Percentiles rank a stretch among this genome's conserved stretches.
These are phyloP conservation scores for Brachionus paranguensis DNA, from an alignment of 1,140 invertebrate species.

Conservation along the genomic window DNA sequence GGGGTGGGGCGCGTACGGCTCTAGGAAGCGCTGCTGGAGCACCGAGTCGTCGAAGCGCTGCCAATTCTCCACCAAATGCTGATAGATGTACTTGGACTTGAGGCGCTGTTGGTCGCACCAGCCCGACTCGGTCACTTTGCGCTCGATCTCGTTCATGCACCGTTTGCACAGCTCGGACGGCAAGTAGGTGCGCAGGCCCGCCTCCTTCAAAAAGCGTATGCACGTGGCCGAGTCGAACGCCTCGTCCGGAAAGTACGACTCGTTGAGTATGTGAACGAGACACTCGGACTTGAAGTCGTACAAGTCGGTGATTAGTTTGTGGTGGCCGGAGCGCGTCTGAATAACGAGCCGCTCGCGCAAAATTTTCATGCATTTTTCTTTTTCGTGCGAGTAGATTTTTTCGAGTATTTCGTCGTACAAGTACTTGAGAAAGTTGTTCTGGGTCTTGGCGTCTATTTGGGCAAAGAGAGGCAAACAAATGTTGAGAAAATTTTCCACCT, in stretches of 20 bases:
- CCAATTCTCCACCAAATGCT: slow-evolving; percentile 32
- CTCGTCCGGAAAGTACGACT: slow-evolving; percentile 25
- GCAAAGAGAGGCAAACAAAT: slow-evolving; percentile 5
- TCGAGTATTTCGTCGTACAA: slow-evolving; percentile 28
- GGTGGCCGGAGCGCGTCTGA: background rate
- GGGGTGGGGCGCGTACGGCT: background rate
- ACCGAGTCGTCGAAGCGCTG: slow-evolving; percentile 9
- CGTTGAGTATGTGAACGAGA: background rate
- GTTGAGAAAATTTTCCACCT: slow-evolving; percentile 17
- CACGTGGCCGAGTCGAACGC: slow-evolving; percentile 7
- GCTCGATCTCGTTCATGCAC: slow-evolving; percentile 21
- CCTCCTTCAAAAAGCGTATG: slow-evolving; percentile 25
- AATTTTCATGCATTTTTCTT: slow-evolving; percentile 36
- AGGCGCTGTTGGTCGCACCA: background rate
- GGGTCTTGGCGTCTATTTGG: slow-evolving; percentile 17
- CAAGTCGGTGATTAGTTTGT: slow-evolving; percentile 8
- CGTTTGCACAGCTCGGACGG: slow-evolving; percentile 30
- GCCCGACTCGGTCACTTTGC: background rate
- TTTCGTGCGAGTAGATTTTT: slow-evolving; percentile 33
- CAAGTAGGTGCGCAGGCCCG: slow-evolving; percentile 6
- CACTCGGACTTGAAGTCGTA: slow-evolving; percentile 8
- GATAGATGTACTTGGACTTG: slow-evolving; percentile 20
- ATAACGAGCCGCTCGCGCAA: background rate
- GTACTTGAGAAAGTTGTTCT: slow-evolving; percentile 34
- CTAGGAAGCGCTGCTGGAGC: background rate